Evolutionary conservation across 2,113 vertebrate genomes (phyloP), one percentile per base, ranked within the genome.

Genomic region (Hucho hucho): DNA sequence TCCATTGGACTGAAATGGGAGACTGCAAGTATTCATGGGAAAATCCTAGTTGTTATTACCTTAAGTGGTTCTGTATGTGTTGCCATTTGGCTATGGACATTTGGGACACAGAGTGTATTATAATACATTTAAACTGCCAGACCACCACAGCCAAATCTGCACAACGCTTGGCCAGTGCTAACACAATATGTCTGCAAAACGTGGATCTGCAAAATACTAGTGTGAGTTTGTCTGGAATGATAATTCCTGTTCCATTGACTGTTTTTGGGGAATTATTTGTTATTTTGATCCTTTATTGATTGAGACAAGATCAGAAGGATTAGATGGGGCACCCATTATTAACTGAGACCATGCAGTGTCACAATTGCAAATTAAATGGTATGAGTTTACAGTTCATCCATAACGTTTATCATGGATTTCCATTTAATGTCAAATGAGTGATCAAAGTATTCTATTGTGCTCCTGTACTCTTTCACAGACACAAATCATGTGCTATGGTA

Each of bases 391-490:
- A 18, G 3, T 49, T 46, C 3, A 4, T 25, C 13, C 20, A 32
- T 37, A 16, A 18, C 4, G 3, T 76, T 28, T 70, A 53, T 56
- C 25, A 20, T 22, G 24, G 43, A 70, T 28, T 70, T 26, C 72
- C 25, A 70, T 53, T 53, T 26, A 65, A 2, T 63, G 5, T 2
- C 37, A 78, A 66, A 13, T 56, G 64, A n/a, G 32, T 70, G 11
- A 43, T 56, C 47, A 6, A 73, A 49, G n/a, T n/a, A 64, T 73
- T 63, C 69, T 69, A 77, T 76, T 88, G 92, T 94, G 92, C 93
- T 95, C 92, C 83, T 90, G 94, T 95, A 94, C 94, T 96, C 95
- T 94, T 97, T 97, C 95, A 96, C 95, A 97, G 95, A 96, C 94
- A 77, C 85, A 75, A 74, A 70, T 75, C 9, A 43, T 43, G 2